These are phyloP conservation scores for Rhodophaea formosa DNA, from an alignment of 2,888 invertebrate species.

Conservation along the genomic window DNA sequence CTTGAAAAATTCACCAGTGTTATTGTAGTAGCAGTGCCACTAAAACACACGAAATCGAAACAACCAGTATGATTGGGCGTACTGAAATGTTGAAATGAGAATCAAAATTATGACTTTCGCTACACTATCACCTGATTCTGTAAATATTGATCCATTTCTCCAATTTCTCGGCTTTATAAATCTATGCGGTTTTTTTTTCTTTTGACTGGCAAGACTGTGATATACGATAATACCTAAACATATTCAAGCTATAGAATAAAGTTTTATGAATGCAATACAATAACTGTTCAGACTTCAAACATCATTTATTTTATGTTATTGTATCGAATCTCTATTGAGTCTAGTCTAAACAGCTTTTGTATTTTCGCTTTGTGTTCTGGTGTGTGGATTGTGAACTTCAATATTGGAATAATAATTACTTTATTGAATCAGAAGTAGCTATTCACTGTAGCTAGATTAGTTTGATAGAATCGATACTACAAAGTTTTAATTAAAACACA, in stretches of 20 bases:
- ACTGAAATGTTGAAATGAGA: too few species aligned
- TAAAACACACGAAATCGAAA: too few species aligned
- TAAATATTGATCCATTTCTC: too few species aligned
- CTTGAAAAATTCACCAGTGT: too few species aligned
- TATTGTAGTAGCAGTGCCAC: too few species aligned
- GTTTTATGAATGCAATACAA: not conserved
- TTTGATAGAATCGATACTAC: not conserved
- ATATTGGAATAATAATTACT: constrained; percentile 1
- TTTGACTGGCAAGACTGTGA: too few species aligned
- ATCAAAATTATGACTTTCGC: too few species aligned
- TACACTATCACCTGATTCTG: too few species aligned
- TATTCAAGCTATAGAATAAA: not conserved
- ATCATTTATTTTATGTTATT: constrained; percentile 11
- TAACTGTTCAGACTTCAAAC: constrained; percentile 3
- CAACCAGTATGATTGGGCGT: too few species aligned
- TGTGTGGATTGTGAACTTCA: not conserved
- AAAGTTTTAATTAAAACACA: not conserved
- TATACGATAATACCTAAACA: not conserved
- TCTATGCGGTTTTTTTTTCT: too few species aligned
- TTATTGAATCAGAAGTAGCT: not conserved
- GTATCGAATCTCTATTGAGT: constrained; percentile 3
- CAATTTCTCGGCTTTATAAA: too few species aligned
- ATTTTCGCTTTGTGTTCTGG: not conserved
- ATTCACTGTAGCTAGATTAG: not conserved
- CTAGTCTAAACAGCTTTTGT: not conserved